Conservation (phyloP, 1,140 invertebrate genomes). For the Parapsyche elsis region DNA sequence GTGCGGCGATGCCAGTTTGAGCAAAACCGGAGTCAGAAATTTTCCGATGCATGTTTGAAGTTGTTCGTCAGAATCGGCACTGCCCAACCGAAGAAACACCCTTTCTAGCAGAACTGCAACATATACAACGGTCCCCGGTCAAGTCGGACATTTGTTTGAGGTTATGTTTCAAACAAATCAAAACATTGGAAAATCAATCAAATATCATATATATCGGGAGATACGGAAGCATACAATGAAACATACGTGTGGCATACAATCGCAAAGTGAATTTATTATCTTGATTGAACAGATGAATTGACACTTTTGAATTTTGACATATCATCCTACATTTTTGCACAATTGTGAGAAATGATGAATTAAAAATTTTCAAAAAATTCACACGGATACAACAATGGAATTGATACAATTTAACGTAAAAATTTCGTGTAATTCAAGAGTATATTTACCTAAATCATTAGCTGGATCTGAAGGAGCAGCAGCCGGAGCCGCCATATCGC, state of each 20-base stretch:
- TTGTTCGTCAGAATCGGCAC: conserved; percentile 89
- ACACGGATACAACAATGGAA: not conserved
- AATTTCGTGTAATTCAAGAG: not conserved
- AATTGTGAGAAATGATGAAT: not conserved
- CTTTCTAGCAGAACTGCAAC: conserved; percentile 83
- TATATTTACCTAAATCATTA: conserved; percentile 38
- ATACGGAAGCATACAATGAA: too few species aligned
- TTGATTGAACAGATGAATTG: not conserved
- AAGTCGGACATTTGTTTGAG: conserved; percentile 28
- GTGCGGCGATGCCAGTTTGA: conserved; percentile 87
- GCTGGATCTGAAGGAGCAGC: conserved; percentile 27
- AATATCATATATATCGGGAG: too few species aligned
- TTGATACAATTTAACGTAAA: not conserved
- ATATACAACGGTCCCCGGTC: conserved; percentile 38
- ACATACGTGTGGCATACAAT: too few species aligned
- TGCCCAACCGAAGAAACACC: conserved; percentile 88
- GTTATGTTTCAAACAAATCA: conserved; percentile 11
- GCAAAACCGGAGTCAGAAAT: conserved; percentile 88
- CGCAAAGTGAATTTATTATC: not conserved
- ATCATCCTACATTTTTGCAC: conserved; percentile 5
- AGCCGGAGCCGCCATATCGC: conserved; percentile 30
- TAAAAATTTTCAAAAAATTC: not conserved
- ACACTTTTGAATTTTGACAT: not conserved
- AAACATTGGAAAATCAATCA: not conserved
- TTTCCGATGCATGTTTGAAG: conserved; percentile 84